Percentiles rank a stretch among this genome's conserved stretches.
phyloP scores from a whole-genome alignment of 37 sponge, comb jelly and placozoan genomes.

The Dysidea cf. avara region DNA sequence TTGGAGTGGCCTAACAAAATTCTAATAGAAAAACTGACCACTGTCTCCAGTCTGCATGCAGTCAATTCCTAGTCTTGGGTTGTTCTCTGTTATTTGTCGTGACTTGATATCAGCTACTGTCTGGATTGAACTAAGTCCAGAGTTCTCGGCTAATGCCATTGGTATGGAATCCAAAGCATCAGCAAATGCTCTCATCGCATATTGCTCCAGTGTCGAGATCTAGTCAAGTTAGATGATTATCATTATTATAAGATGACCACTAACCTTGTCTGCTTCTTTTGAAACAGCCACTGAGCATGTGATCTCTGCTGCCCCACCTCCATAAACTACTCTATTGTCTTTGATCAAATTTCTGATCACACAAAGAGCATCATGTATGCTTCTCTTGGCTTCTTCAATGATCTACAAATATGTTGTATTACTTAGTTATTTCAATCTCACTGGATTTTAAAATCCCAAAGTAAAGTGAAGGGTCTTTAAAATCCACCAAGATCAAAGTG shows the following conservation, averaged over 20 bases:
- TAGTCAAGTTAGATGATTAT: background rate
- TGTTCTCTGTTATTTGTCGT: constrained; percentile 77
- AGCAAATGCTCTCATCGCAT: constrained; percentile 95
- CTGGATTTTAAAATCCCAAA: too few relatives aligned
- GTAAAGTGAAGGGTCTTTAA: too few relatives aligned
- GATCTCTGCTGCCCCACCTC: constrained; percentile 93
- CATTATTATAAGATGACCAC: background rate
- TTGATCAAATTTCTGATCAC: constrained; percentile 93
- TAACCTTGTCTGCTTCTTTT: constrained; percentile 87
- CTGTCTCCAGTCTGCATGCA: constrained; percentile 84
- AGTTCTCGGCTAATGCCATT: constrained; percentile 96
- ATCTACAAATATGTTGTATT: constrained; percentile 71
- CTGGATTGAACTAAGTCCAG: constrained; percentile 87
- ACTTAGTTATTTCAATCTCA: too few relatives aligned
- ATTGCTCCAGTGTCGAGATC: constrained; percentile 95
- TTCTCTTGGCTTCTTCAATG: constrained; percentile 97
- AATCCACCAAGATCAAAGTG: too few relatives aligned
- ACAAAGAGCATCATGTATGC: constrained; percentile 96
- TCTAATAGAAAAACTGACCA: constrained; percentile 70
- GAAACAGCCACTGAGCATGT: constrained; percentile 91
- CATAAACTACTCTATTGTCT: constrained; percentile 92
- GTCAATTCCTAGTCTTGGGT: constrained; percentile 90
- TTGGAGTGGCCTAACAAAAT: too few relatives aligned
- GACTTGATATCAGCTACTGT: constrained; percentile 89
- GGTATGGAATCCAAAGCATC: constrained; percentile 95